These are phyloP conservation scores for Amniataba percoides DNA, from an alignment of 2,797 vertebrate species.

Conservation along the genomic window DNA sequence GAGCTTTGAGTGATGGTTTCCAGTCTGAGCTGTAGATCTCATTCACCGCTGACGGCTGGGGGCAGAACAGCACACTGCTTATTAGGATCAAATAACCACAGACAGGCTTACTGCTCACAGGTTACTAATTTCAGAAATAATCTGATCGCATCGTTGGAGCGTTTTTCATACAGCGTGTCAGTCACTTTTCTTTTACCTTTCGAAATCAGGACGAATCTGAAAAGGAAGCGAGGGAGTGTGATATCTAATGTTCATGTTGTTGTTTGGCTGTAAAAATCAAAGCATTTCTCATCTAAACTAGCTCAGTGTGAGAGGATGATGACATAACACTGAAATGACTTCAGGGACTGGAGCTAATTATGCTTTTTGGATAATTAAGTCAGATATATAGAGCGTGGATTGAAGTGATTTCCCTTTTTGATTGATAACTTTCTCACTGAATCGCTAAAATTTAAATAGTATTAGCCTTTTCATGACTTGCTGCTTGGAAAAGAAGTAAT, in stretches of 20 bases:
- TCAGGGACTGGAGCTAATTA: slow-evolving; percentile 41
- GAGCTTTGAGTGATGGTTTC: slow-evolving; percentile 42
- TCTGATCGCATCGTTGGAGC: slow-evolving; percentile 8
- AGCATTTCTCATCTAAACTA: slow-evolving; percentile 9
- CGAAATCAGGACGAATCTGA: not conserved
- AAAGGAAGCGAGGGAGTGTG: not conserved
- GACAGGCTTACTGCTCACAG: not conserved
- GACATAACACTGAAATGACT: slow-evolving; percentile 34
- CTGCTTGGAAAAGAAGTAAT: not conserved
- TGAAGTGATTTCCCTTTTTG: slow-evolving; percentile 22
- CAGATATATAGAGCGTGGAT: slow-evolving; percentile 13
- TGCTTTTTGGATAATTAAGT: slow-evolving; percentile 40
- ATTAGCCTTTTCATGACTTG: not conserved
- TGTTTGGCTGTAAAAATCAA: slow-evolving; percentile 28
- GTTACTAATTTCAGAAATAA: slow-evolving; percentile 20
- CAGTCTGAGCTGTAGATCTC: slow-evolving; percentile 23
- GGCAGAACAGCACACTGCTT: slow-evolving; percentile 12
- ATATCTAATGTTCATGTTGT: not conserved
- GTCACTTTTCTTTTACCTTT: slow-evolving; percentile 2
- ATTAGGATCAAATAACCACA: slow-evolving; percentile 23
- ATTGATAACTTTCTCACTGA: slow-evolving; percentile 11
- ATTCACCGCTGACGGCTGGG: slow-evolving; percentile 47
- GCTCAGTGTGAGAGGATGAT: slow-evolving; percentile 22
- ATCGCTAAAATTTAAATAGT: not conserved
- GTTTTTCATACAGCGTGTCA: not conserved